Base-by-base conservation (phyloP, 2,888 invertebrate genomes). In the Athripsodes cinereus region DNA sequence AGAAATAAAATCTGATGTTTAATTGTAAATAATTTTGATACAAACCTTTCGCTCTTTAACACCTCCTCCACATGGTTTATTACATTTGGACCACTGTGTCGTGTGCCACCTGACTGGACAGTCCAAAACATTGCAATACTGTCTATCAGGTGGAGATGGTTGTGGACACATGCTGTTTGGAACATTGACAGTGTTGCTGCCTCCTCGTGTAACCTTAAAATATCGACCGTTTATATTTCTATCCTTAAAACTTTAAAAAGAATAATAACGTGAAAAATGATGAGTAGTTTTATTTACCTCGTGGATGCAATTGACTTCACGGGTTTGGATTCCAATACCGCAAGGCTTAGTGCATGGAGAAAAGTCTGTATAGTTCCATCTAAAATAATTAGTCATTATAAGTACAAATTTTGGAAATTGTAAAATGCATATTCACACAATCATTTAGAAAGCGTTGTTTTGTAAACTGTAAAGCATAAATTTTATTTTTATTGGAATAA, bases 131-230 rank as follows among this genome's bases (percentile, higher is more conserved):
- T 95, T 95, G 78, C 97, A 97, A 70, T 90, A 88, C 72, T 92
- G 92, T 1, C 92, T 80, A 70, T 93, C 92, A 0, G 88, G 86
- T 0, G 96, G 96, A 0, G 90, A 87, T 0, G 95, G 94, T 68
- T 91, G 90, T 0, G 92, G 92, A 69, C 97, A 95, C 87, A 93
- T 90, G 69, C 87, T 88, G 74, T 91, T 92, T 0, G 96, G 93
- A n/a, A 97, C 91, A 10, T 92, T 87, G 63, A 96, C 88, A 0
- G 93, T 91, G 70, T 93, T 95, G 35, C 88, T 89, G 13, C 90
- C 88, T 1, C 91, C 92, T 52, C 92, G 83, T 0, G 92, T 91
- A 52, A 93, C 91, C 77, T 87, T 80, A 1, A 40, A 40, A n/a
- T n/a, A n/a, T n/a, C n/a, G n/a, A n/a, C n/a, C n/a, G n/a, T n/a